phyloP scores from a whole-genome alignment of 1,140 invertebrate genomes.

The Drosophila leontia region DNA sequence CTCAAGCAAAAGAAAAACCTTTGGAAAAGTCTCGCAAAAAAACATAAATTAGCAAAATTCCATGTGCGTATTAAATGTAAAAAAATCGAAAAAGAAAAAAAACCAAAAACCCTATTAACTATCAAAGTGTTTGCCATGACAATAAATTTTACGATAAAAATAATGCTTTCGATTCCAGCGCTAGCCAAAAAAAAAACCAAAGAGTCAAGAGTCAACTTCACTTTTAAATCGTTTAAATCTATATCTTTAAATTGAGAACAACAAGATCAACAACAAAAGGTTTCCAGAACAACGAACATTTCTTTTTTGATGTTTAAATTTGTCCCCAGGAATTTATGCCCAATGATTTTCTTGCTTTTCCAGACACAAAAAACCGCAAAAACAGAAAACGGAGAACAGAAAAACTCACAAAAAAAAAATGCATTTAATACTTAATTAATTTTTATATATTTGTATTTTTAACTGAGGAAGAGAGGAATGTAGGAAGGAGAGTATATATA shows the following conservation, averaged over 20 bases:
- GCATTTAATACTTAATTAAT: constrained; percentile 83
- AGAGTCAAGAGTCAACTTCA: constrained; percentile 40
- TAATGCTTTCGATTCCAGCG: constrained; percentile 66
- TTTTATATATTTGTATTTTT: constrained; percentile 72
- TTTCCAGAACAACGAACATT: constrained; percentile 84
- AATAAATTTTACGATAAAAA: constrained; percentile 75
- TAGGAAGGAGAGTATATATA: constrained; percentile 13
- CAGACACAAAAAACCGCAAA: constrained; percentile 39
- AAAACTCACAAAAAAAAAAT: constrained; percentile 64
- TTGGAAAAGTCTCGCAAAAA: constrained; percentile 77
- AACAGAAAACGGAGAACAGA: constrained; percentile 12
- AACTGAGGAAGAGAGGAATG: constrained; percentile 9
- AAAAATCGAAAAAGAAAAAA: constrained; percentile 22
- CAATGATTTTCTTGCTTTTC: constrained; percentile 72
- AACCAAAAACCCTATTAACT: constrained; percentile 61
- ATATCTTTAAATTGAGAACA: constrained; percentile 16
- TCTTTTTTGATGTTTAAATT: constrained; percentile 61
- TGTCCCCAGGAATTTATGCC: constrained; percentile 47
- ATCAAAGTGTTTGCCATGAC: constrained; percentile 77
- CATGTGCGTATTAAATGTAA: constrained; percentile 67
- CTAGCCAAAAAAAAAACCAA: constrained; percentile 14
- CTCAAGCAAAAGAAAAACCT: constrained; percentile 34
- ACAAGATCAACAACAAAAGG: constrained; percentile 58
- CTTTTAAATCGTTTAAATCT: constrained; percentile 56
- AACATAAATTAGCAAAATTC: constrained; percentile 71